Conservation (phyloP, 2,888 invertebrate genomes). For the Ephialtes manifestator region DNA sequence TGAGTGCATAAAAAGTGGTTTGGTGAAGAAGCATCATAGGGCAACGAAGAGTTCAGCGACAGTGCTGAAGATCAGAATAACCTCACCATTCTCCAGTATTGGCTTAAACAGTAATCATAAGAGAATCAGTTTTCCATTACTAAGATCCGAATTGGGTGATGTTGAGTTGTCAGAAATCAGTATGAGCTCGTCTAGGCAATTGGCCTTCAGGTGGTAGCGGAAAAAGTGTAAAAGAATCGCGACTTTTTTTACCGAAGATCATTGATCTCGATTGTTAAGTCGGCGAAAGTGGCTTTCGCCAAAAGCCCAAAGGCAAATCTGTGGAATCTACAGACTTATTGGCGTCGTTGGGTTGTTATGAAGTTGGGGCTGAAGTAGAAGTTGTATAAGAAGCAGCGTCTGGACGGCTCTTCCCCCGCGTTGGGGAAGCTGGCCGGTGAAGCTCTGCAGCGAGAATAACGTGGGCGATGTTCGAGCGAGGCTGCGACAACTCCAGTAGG, state of each 20-base stretch:
- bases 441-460: slow-evolving; percentile 59
- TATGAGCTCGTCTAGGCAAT: slow-evolving; percentile 9
- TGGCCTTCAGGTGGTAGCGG: slow-evolving; percentile 24
- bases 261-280: slow-evolving; percentile 8
- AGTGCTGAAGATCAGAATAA: not conserved
- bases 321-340: not conserved
- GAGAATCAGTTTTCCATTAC: not conserved
- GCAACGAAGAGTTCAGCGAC: slow-evolving; percentile 7
- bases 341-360: slow-evolving; percentile 11
- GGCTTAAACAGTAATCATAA: slow-evolving; percentile 2
- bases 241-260: not conserved
- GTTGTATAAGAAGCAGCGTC: slow-evolving; percentile 7
- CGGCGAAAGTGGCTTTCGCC: not conserved
- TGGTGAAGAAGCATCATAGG: slow-evolving; percentile 4
- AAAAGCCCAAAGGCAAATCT: not conserved
- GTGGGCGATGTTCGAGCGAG: slow-evolving; percentile 80
- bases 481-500: slow-evolving; percentile 73
- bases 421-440: slow-evolving; percentile 25
- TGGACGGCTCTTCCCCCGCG: slow-evolving; percentile 15
- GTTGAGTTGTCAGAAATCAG: not conserved
- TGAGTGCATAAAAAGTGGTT: not conserved
- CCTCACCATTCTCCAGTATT: not conserved
- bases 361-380: not conserved
- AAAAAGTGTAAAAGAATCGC: not conserved
- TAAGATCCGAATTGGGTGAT: not conserved